These are phyloP conservation scores for Ernsta delagoae DNA, from an alignment of 2,888 invertebrate genomes.

Conservation along the genomic window DNA sequence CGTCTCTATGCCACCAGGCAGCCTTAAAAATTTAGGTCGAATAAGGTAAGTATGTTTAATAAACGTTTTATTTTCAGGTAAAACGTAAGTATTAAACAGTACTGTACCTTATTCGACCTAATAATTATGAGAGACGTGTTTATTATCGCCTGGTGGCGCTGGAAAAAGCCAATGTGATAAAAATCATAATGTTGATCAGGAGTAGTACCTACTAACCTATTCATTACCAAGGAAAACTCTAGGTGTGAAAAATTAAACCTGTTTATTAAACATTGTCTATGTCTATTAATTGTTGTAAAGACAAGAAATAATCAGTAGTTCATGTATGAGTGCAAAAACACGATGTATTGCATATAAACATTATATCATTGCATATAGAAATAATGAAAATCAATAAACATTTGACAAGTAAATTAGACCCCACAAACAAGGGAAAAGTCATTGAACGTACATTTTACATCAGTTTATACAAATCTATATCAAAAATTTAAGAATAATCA, in stretches of 20 bases:
- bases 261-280: too few species aligned
- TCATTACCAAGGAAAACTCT: too few species aligned
- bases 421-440: background rate
- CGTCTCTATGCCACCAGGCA: slow-evolving; percentile 24
- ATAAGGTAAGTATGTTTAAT: slow-evolving; percentile 13
- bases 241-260: too few species aligned
- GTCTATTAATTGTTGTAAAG: too few species aligned
- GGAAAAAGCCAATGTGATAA: background rate
- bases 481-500: background rate
- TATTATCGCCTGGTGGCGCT: background rate
- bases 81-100: slow-evolving; percentile 24
- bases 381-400: background rate
- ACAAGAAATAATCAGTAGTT: too few species aligned
- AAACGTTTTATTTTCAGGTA: slow-evolving; percentile 24
- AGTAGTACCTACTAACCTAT: too few species aligned
- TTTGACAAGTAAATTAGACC: background rate
- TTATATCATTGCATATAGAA: too few species aligned
- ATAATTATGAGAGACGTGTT: slow-evolving; percentile 6
- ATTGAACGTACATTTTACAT: background rate
- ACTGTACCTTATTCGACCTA: slow-evolving; percentile 16
- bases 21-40: slow-evolving; percentile 16
- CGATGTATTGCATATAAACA: background rate
- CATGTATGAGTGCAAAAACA: background rate
- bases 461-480: background rate
- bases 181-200: background rate